Conservation (phyloP, 2,113 vertebrate species). For the Chloroceryle aenea region DNA sequence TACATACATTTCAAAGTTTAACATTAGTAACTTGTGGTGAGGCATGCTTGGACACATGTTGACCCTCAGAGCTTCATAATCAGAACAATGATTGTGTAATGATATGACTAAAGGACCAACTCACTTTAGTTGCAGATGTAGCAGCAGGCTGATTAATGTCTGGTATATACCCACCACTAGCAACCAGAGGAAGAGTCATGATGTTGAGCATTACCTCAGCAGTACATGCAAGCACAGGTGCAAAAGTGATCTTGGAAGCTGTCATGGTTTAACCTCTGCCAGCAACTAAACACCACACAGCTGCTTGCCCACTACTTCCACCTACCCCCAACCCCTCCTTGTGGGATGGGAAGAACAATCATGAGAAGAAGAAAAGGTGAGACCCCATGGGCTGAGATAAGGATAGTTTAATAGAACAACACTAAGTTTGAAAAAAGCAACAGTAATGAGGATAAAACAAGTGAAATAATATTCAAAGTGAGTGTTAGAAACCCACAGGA, state of each 20-base stretch:
- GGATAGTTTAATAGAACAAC: no score
- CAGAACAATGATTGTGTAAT: neutral
- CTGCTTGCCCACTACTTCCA: no score
- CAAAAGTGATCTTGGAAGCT: neutral
- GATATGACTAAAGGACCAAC: neutral
- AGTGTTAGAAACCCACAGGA: no score
- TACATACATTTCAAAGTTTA: neutral
- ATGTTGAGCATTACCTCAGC: neutral
- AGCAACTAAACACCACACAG: no score
- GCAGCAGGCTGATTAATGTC: neutral
- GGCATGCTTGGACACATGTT: neutral
- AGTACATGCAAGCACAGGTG: conserved; percentile 3
- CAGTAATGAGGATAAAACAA: no score
- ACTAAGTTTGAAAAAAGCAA: no score
- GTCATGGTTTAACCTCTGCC: no score
- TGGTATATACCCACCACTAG: neutral
- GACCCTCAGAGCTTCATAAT: neutral
- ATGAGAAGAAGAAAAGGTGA: no score
- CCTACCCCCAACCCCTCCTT: no score
- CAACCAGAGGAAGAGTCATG: neutral
- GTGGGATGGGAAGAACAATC: no score
- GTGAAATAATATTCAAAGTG: no score
- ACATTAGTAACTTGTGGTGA: neutral
- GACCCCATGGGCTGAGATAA: no score
- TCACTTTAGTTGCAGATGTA: neutral